Evolutionary conservation across 2,113 vertebrate species (phyloP), one percentile per base, ranked within the genome.

Genomic region (Rhinichthys klamathensis): DNA sequence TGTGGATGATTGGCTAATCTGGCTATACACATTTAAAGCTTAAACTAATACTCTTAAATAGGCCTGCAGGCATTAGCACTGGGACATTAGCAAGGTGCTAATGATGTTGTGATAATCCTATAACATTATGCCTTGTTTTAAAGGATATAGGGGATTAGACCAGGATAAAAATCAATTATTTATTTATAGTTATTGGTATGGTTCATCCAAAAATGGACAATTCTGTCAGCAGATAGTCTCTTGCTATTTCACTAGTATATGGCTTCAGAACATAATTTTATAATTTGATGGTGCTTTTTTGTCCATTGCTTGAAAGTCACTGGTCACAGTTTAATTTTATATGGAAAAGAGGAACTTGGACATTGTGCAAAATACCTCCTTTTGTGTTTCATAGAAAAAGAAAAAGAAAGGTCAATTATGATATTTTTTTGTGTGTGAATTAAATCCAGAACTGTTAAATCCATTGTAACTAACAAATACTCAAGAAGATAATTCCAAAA

Each of bases 1-100:
- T 67, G 32, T 44, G 56, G 73, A 76, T 76, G 25, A 16, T 54
- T 76, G 46, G 46, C 73, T 76, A 54, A 76, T 54, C 73, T 76
- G 3, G 73, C 73, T 75, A 73, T 46, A 25, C 12, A 25, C 32
- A 10, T 79, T 41, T 30, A 15, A 70, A 85, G 61, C 44, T 46
- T 49, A 51, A 21, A 30, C 18, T 81, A 32, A 81, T 69, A 9
- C 61, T 81, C 61, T 81, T 46, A 23, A 49, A 81, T 51, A 67
- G 79, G 41, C 61, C 41, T 81, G 2, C 44, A 32, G 44, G 41
- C 38, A 11, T 67, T 27, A 49, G 25, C 32, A 3, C 30, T 35
- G 46, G 27, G 16, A 11, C 4, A 51, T 67, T 49, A 67, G 41
- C 2, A 0, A n/a, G 5, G 61, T 32, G 61, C n/a, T 51, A 32